A percentile compares a stretch with the other conserved stretches of the same genome.
These are phyloP conservation scores for Trematocara macrostoma DNA, from an alignment of 2,113 vertebrate species.

Conservation along the genomic window DNA sequence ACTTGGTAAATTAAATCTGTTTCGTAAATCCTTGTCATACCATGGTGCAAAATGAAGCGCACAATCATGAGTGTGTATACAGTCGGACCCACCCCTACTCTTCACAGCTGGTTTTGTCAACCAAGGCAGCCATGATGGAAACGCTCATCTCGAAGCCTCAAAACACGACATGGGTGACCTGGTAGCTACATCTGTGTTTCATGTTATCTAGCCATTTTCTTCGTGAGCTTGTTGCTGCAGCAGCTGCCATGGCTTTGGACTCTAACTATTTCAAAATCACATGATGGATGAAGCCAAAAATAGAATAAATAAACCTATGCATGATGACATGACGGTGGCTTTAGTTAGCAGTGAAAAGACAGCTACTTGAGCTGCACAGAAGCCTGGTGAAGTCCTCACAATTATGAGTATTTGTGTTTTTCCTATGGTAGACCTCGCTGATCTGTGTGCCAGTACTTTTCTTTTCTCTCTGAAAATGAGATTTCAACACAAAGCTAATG, in stretches of 20 bases:
- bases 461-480: slow-evolving; percentile 2
- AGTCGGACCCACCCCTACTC: neutral
- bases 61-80: neutral
- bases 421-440: neutral
- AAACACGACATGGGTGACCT: neutral
- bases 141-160: neutral
- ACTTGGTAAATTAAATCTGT: neutral
- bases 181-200: neutral
- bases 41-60: neutral
- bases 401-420: neutral
- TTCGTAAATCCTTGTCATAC: neutral
- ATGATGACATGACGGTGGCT: no score
- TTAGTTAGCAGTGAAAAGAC: neutral
- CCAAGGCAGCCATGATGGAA: neutral
- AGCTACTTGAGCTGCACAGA: neutral
- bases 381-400: neutral
- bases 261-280: neutral
- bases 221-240: rapidly evolving
- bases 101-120: neutral
- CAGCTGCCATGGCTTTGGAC: no score
- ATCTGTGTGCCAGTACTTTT: neutral
- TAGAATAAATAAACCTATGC: neutral
- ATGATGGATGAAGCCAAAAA: neutral
- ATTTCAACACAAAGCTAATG: slow-evolving; percentile 34
- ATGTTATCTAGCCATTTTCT: neutral